Percentiles rank a stretch among this genome's conserved stretches.
phyloP scores from a whole-genome alignment of 2,888 invertebrate genomes.

The Xylota segnis region DNA sequence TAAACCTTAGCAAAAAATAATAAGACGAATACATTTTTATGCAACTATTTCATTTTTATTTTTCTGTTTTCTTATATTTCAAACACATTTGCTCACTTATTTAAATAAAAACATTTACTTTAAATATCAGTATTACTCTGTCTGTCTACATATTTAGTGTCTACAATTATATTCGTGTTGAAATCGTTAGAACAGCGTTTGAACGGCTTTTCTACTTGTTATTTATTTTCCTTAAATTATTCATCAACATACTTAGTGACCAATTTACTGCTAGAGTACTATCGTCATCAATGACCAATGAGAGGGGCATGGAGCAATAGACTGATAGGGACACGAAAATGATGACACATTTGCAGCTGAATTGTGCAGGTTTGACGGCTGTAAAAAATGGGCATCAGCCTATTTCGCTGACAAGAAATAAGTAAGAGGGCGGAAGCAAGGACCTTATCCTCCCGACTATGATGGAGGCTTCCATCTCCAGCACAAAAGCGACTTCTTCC shows the following conservation, averaged over 20 bases:
- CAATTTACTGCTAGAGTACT: slow-evolving; percentile 26
- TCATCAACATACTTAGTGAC: slow-evolving; percentile 34
- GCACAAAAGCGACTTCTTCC: slow-evolving; percentile 46
- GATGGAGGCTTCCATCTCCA: slow-evolving; percentile 52
- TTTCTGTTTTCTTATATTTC: slow-evolving; percentile 61
- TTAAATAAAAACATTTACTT: slow-evolving; percentile 76
- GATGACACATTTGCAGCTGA: slow-evolving; percentile 29
- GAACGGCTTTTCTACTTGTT: slow-evolving; percentile 2
- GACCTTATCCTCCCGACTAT: slow-evolving; percentile 12
- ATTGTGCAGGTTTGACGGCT: slow-evolving; percentile 46
- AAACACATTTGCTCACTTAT: slow-evolving; percentile 73
- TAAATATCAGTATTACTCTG: slow-evolving; percentile 65
- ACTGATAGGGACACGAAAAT: slow-evolving; percentile 16
- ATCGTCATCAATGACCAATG: slow-evolving; percentile 1
- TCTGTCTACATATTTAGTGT: slow-evolving; percentile 54
- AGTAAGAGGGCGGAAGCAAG: neutral
- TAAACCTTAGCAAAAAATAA: neutral
- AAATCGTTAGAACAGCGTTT: slow-evolving; percentile 26
- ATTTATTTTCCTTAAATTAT: slow-evolving; percentile 10
- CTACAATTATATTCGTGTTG: slow-evolving; percentile 33
- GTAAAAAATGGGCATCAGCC: slow-evolving; percentile 15
- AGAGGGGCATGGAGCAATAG: slow-evolving; percentile 11
- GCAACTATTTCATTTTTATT: slow-evolving; percentile 69
- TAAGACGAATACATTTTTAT: slow-evolving; percentile 28
- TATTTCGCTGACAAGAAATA: slow-evolving; percentile 20